Conservation (phyloP, 2,113 vertebrate species). For the Cavia porcellus region DNA sequence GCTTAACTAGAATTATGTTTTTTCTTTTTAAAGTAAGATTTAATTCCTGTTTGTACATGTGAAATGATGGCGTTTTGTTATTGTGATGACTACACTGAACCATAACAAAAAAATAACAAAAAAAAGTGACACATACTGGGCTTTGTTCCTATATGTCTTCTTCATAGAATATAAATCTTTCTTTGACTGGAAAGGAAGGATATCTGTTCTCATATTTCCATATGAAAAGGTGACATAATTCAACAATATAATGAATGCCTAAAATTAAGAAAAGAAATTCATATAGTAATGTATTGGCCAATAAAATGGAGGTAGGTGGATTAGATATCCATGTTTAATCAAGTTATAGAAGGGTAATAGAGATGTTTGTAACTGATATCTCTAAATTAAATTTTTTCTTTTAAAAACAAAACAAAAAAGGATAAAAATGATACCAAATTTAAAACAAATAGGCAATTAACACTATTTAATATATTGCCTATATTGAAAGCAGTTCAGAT, state of each 20-base stretch:
- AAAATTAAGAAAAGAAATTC: slow-evolving; percentile 79
- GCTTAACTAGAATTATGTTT: not conserved
- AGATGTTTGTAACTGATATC: not conserved
- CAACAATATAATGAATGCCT: slow-evolving; percentile 73
- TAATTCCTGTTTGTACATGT: not conserved
- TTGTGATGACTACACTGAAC: slow-evolving; percentile 18
- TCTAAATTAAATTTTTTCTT: not conserved
- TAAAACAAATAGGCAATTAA: no score
- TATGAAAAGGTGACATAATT: slow-evolving; percentile 79
- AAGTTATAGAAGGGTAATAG: not conserved
- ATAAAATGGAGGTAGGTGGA: slow-evolving; percentile 22
- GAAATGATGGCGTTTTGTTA: not conserved
- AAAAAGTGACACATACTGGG: slow-evolving; percentile 75
- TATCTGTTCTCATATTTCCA: slow-evolving; percentile 76
- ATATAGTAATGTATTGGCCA: slow-evolving; percentile 70
- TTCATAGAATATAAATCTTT: slow-evolving; percentile 77
- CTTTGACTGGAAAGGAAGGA: slow-evolving; percentile 78
- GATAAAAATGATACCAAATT: no score
- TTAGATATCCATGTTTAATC: not conserved
- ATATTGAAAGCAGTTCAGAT: no score
- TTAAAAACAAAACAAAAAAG: no score
- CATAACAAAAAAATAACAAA: slow-evolving; percentile 49
- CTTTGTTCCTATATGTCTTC: slow-evolving; percentile 79
- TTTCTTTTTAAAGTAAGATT: slow-evolving; percentile 30
- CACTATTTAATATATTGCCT: no score